Evolutionary conservation across 1,140 invertebrate genomes (phyloP), one percentile per base, ranked within the genome.

Genomic region (Drosophila neocordata): DNA sequence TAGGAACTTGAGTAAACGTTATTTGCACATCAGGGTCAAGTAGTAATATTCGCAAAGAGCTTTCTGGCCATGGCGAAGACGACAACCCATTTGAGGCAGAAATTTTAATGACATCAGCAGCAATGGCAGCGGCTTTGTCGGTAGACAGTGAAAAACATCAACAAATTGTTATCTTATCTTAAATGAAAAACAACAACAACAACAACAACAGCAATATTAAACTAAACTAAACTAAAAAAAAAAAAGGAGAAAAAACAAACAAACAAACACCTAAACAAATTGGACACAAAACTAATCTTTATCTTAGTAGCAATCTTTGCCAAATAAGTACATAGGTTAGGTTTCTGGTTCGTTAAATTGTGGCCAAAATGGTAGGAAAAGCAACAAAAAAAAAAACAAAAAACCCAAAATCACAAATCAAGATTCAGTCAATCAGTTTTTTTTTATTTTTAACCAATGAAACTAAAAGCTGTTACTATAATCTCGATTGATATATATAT

Each of bases 241-340:
- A 48, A 20, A 48, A 48, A 11, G n/a, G n/a, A n/a, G n/a, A n/a
- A n/a, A n/a, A n/a, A n/a, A n/a, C n/a, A n/a, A n/a, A n/a, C n/a
- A n/a, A n/a, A n/a, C n/a, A 41, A 38, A 38, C 12, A 13, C 2
- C 12, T n/a, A 38, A 38, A 38, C 41, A 48, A 48, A 48, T 48
- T 48, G 41, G 41, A 48, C 41, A 48, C 41, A 48, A 48, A 31
- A 48, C 41, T 48, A 48, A 48, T 48, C 41, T 48, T 48, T 48
- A 48, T 48, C 41, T 48, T 15, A 8, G 41, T 48, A 20, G 15
- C 41, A 48, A 48, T 48, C 41, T 48, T 44, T 20, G 41, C 41
- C 41, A 48, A 48, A 48, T 48, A 48, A 48, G 41, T 48, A 48
- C 41, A 48, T 48, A 48, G 41, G 41, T 48, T 48, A 48, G 7